Percentiles rank a stretch among this genome's conserved stretches.
phyloP scores from a whole-genome alignment of 2,113 vertebrate genomes.

The Tachycineta bicolor region DNA sequence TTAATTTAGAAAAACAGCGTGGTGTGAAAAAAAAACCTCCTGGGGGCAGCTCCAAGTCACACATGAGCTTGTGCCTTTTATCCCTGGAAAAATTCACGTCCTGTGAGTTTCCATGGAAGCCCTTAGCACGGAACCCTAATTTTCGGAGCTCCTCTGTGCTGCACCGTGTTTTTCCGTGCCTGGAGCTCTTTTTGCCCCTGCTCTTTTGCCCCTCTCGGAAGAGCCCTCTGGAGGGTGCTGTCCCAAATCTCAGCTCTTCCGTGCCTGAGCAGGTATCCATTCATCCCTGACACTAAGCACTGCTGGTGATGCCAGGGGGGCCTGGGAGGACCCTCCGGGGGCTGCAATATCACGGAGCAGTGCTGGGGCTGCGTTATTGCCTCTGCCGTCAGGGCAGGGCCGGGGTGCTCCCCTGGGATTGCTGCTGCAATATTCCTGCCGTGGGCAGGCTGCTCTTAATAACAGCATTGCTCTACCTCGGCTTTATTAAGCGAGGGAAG shows the following conservation, averaged over 20 bases:
- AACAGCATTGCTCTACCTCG: background rate
- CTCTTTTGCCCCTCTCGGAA: background rate
- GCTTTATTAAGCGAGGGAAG: conserved; percentile 70
- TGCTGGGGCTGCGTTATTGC: conserved; percentile 59
- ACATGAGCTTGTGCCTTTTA: background rate
- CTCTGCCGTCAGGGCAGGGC: conserved; percentile 40
- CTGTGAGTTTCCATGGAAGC: background rate
- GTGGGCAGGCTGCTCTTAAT: conserved; percentile 13
- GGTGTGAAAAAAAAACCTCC: background rate
- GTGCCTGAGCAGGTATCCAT: accelerated
- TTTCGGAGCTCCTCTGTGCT: background rate
- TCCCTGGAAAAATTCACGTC: background rate
- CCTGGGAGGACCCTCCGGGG: background rate
- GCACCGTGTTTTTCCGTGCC: accelerated
- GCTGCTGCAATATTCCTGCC: conserved; percentile 65
- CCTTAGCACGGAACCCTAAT: accelerated
- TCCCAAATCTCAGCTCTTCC: background rate
- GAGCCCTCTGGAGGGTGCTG: background rate
- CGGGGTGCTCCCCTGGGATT: conserved; percentile 32
- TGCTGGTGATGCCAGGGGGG: background rate
- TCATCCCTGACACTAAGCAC: background rate
- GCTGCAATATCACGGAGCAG: conserved; percentile 58
- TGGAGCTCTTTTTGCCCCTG: background rate
- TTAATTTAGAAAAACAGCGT: background rate
- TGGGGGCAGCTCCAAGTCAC: background rate